Evolutionary conservation across 2,113 vertebrate species (phyloP), one percentile per base, ranked within the genome.

Genomic region (Hippolais icterina): DNA sequence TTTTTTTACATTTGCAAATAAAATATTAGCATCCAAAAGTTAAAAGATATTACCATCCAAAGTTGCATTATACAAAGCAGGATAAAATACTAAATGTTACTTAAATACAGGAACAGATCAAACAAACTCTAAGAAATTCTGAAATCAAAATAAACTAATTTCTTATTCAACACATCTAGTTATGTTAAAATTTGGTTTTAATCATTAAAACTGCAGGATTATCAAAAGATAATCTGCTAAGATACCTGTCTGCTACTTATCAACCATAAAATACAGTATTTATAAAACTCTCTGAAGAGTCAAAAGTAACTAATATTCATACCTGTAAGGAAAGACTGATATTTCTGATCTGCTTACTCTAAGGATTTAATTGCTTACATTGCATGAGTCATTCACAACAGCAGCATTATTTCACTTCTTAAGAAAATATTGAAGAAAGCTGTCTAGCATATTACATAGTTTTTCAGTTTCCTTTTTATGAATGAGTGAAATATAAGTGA

Each of bases 1-100:
- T 95, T 91, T 85, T 93, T 87, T 90, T 77, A 87, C 46, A 54
- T 52, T 94, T 91, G 53, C 29, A 63, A 39, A 39, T 39, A 61
- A 87, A 27, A 66, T 42, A 79, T 21, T 85, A 47, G 35, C 56
- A 87, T 16, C 15, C 21, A 47, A 83, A 88, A 39, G 37, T 39
- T 39, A 39, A 39, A 61, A 87, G 29, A 66, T 42, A 79, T 23
- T 85, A 42, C 35, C 56, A 87, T 15, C 15, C 21, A 52, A 83
- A 88, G 24, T 50, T 76, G 47, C 39, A 83, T 10, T 20, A 49
- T 15, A 50, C 29, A 92, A 72, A 61, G 46, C 27, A 83, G 63
- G 12, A 69, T 10, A 80, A 69, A 80, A 83, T 53, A 68, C 14
- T 39, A 88, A 39, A 77, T 20, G 9, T 22, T 78, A 56, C 21